phyloP scores from a whole-genome alignment of 1,140 invertebrate genomes.

The Pseudomyrmex flavicornis region DNA sequence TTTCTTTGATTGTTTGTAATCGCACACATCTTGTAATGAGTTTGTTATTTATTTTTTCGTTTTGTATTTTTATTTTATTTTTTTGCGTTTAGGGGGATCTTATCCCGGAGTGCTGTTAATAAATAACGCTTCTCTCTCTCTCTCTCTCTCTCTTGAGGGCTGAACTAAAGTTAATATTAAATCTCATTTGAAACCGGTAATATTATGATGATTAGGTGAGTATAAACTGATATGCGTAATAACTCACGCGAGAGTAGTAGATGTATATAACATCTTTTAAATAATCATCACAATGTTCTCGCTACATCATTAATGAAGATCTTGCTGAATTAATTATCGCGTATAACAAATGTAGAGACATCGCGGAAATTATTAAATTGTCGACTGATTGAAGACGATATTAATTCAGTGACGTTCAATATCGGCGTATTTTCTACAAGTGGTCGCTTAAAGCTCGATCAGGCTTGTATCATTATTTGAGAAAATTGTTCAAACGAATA shows the following conservation, averaged over 20 bases:
- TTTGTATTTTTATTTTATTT: no score
- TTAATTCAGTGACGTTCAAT: slow-evolving; percentile 9
- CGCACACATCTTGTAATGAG: no score
- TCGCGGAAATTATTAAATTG: slow-evolving; percentile 28
- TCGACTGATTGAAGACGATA: slow-evolving; percentile 20
- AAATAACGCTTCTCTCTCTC: no score
- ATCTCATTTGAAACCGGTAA: background rate
- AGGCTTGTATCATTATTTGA: slow-evolving; percentile 9
- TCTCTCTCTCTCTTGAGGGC: no score
- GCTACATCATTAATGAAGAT: slow-evolving; percentile 49
- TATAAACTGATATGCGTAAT: background rate
- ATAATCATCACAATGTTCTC: slow-evolving; percentile 28
- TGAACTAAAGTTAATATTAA: background rate
- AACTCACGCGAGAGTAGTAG: slow-evolving; percentile 12
- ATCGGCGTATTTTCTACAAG: slow-evolving; percentile 24
- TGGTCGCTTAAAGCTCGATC: slow-evolving; percentile 8
- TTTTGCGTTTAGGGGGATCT: no score
- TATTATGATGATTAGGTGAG: slow-evolving; percentile 9
- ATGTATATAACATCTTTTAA: slow-evolving; percentile 4
- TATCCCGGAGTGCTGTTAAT: no score
- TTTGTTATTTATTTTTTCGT: no score
- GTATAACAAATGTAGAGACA: slow-evolving; percentile 20
- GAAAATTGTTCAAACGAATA: slow-evolving; percentile 41
- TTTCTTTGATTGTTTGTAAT: no score
- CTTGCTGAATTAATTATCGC: slow-evolving; percentile 54